Evolutionary conservation across 2,113 vertebrate species (phyloP).

Genomic region (Euleptes europaea): DNA sequence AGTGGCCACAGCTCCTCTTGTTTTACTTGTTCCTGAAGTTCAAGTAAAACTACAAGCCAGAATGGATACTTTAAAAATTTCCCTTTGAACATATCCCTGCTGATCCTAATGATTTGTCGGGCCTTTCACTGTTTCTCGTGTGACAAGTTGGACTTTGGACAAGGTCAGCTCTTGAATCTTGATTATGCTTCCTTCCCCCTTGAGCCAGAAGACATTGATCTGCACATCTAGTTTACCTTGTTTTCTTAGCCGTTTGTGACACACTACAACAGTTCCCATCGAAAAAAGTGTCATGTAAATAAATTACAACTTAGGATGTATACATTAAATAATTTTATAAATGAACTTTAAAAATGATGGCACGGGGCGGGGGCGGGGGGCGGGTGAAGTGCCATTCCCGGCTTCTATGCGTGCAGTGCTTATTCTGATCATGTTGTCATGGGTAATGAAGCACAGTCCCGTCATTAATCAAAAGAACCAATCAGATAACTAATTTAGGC

Average conservation of each 20-base stretch:
- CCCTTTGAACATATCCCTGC: slow-evolving; percentile 52
- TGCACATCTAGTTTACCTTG: slow-evolving; percentile 93
- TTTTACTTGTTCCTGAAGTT: slow-evolving; percentile 11
- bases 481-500: slow-evolving; percentile 95
- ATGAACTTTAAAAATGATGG: slow-evolving; percentile 88
- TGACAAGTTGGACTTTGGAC: slow-evolving; percentile 85
- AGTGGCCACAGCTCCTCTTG: not conserved
- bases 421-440: slow-evolving; percentile 90
- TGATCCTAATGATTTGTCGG: slow-evolving; percentile 76
- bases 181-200: slow-evolving; percentile 85
- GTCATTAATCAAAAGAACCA: slow-evolving; percentile 92
- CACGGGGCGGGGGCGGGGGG: slow-evolving; percentile 58
- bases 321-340: slow-evolving; percentile 92
- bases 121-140: slow-evolving; percentile 70
- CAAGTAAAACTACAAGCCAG: slow-evolving; percentile 40
- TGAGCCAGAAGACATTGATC: slow-evolving; percentile 90
- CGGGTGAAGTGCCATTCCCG: slow-evolving; percentile 64
- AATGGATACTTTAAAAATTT: slow-evolving; percentile 46
- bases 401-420: slow-evolving; percentile 75
- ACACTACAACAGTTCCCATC: slow-evolving; percentile 90
- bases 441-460: slow-evolving; percentile 86
- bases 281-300: slow-evolving; percentile 90
- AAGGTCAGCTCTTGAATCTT: slow-evolving; percentile 90
- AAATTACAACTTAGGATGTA: slow-evolving; percentile 86
- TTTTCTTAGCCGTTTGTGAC: slow-evolving; percentile 92